Evolutionary conservation across 2,797 vertebrate species (phyloP).

Genomic region (Pampus argenteus): DNA sequence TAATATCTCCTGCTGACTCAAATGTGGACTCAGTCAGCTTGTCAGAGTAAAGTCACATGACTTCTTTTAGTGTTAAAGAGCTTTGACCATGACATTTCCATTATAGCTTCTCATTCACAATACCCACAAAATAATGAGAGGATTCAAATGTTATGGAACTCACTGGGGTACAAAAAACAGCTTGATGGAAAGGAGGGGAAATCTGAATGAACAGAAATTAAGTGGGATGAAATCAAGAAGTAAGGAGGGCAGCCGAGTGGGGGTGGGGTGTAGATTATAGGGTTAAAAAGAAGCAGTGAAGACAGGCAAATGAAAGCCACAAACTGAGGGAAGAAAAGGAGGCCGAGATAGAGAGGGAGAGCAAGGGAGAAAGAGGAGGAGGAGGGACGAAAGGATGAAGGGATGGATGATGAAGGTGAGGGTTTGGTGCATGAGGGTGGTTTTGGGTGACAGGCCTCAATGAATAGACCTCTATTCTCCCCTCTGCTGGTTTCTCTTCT

Average conservation of each 20-base stretch:
- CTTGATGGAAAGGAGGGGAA: constrained; percentile 82
- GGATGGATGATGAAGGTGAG: constrained; percentile 80
- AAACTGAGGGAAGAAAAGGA: constrained; percentile 77
- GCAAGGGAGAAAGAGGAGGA: constrained; percentile 60
- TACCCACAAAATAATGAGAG: constrained; percentile 64
- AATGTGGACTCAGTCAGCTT: constrained; percentile 52
- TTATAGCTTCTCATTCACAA: constrained; percentile 56
- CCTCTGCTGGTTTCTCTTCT: constrained; percentile 83
- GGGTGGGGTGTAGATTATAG: constrained; percentile 60
- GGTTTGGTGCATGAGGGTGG: constrained; percentile 70
- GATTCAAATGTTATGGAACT: constrained; percentile 72
- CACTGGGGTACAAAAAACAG: constrained; percentile 42
- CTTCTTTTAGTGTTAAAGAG: constrained; percentile 55
- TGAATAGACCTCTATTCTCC: constrained; percentile 87
- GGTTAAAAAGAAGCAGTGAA: constrained; percentile 64
- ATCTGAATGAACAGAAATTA: constrained; percentile 82
- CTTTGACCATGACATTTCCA: constrained; percentile 61
- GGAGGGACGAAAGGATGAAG: constrained; percentile 72
- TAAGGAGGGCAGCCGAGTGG: constrained; percentile 53
- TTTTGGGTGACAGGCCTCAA: constrained; percentile 83
- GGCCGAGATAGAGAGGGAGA: constrained; percentile 60
- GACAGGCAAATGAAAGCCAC: constrained; percentile 63
- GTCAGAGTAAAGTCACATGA: constrained; percentile 65
- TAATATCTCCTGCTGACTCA: constrained; percentile 60
- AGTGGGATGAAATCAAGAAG: constrained; percentile 84